phyloP scores from a whole-genome alignment of 1,140 invertebrate genomes.

The Apocrypta bakeri region DNA sequence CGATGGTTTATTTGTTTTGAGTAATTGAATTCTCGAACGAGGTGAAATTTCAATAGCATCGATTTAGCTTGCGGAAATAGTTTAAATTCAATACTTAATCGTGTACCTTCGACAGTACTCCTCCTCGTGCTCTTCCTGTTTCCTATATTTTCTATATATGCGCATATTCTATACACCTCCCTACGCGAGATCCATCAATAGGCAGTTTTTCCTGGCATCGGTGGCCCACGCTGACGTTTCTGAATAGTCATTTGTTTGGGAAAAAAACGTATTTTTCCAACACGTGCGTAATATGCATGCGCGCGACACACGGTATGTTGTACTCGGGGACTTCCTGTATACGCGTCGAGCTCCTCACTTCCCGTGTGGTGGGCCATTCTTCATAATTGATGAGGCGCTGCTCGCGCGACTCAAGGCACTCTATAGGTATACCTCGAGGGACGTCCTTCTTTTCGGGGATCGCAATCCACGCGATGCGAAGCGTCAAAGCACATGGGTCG shows the following conservation, averaged over 20 bases:
- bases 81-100: neutral
- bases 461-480: neutral
- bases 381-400: slow-evolving; percentile 48
- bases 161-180: neutral
- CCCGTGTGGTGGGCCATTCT: slow-evolving; percentile 42
- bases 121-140: neutral
- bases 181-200: slow-evolving; percentile 11
- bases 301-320: neutral
- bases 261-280: slow-evolving; percentile 36
- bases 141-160: neutral
- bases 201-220: neutral
- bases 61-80: no score
- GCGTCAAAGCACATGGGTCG: neutral
- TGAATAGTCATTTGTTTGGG: slow-evolving; percentile 56
- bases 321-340: slow-evolving; percentile 28
- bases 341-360: slow-evolving; percentile 26
- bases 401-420: slow-evolving; percentile 16
- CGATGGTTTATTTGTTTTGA: no score
- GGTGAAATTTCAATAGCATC: no score
- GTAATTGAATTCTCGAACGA: no score
- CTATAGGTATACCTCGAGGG: neutral
- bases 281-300: slow-evolving; percentile 26
- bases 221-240: slow-evolving; percentile 51
- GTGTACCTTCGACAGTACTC: no score
- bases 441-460: slow-evolving; percentile 3